Evolutionary conservation across 2,797 vertebrate species (phyloP).

Genomic region (Propithecus perrieri): DNA sequence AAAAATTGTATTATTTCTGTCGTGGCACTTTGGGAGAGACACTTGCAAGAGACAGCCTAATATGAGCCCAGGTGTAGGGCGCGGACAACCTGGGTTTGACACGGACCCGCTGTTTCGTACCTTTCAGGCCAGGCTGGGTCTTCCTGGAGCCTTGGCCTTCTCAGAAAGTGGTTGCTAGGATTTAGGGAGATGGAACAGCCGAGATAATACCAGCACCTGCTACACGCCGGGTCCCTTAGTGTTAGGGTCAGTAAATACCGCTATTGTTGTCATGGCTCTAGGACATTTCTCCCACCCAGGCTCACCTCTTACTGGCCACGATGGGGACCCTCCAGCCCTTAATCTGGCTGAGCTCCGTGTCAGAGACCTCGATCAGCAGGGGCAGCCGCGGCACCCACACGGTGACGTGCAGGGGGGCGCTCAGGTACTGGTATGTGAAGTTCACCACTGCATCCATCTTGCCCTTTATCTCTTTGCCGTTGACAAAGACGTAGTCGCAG

Average conservation of each 20-base stretch:
- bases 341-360: constrained; percentile 96
- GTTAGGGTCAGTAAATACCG: fast-evolving
- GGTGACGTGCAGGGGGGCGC: constrained; percentile 90
- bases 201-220: fast-evolving
- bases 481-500: constrained; percentile 95
- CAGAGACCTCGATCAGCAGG: constrained; percentile 92
- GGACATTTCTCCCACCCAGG: fast-evolving
- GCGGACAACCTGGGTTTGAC: fast-evolving
- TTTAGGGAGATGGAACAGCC: fast-evolving
- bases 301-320: constrained; percentile 91
- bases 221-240: fast-evolving
- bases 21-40: fast-evolving
- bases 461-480: constrained; percentile 94
- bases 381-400: constrained; percentile 96
- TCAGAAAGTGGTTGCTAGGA: not conserved
- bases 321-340: constrained; percentile 94
- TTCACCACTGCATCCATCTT: constrained; percentile 89
- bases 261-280: fast-evolving
- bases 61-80: fast-evolving
- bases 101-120: fast-evolving
- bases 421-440: constrained; percentile 95
- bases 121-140: not conserved
- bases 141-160: not conserved
- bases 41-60: fast-evolving
- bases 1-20: fast-evolving